These are phyloP conservation scores for Percina caprodes DNA, from an alignment of 2,113 vertebrate species.

Conservation along the genomic window DNA sequence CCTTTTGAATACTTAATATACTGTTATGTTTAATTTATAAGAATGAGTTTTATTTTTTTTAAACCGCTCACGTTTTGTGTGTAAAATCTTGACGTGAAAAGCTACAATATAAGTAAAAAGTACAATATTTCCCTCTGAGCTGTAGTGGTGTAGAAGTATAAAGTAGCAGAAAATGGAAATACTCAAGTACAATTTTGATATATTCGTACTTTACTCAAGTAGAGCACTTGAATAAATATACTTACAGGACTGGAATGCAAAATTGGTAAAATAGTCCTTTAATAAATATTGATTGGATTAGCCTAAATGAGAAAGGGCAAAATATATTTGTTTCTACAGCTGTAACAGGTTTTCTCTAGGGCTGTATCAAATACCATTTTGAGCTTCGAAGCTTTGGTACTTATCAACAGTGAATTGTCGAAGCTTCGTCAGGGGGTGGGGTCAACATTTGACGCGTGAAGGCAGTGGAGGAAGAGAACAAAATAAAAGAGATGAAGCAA, in stretches of 20 bases:
- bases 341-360: neutral
- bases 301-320: no score
- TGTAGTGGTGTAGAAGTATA: neutral
- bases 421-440: no score
- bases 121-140: neutral
- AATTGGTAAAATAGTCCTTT: neutral
- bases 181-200: neutral
- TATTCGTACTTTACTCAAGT: neutral
- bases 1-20: no score
- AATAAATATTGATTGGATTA: neutral
- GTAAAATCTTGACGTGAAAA: neutral
- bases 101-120: neutral
- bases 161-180: neutral
- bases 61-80: neutral
- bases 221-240: neutral
- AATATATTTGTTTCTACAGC: neutral
- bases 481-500: no score
- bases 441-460: no score
- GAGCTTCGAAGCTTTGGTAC: no score
- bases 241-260: neutral
- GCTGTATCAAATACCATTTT: no score
- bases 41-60: neutral
- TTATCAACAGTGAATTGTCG: no score
- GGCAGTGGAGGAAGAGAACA: no score
- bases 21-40: neutral